Evolutionary conservation across 2,797 vertebrate species (phyloP), one percentile per base, ranked within the genome.

Genomic region (Trichosurus vulpecula): DNA sequence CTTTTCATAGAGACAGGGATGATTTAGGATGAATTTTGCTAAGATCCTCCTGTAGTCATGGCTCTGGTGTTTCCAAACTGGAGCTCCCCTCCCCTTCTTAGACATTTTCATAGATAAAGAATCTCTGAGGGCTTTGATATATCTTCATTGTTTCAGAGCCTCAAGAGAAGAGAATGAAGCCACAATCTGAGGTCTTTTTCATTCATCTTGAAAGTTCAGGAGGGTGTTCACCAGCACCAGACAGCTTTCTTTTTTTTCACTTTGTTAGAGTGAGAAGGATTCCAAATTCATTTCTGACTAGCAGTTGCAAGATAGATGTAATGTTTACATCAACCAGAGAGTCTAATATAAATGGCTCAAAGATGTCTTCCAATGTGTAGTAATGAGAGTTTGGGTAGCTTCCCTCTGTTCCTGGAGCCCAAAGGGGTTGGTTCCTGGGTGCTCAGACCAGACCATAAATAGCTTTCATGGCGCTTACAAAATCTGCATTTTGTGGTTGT

Each of bases 401-500:
- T 25, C 27, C 47, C 35, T 89, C 1, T 31, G 47, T 55, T 57
- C 54, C 27, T 0, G 0, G 31, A 93, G 58, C 41, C 55, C 0
- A 16, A 0, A 13, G 90, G 61, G 4, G n/a, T 12, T 0, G n/a
- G 31, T 56, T 53, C 52, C 31, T 5, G 55, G 56, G 92, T 10
- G 56, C 94, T 93, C 30, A 5, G 87, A 90, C 89, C 92, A 5
- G 90, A 90, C 89, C 94, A 16, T 91, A 92, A 92, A 96, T 22
- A n/a, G 93, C 92, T 93, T 31, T 87, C 74, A 10, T 35, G 94
- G 92, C 93, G 81, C 95, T 92, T 93, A 1, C 16, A 52, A 61
- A 58, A 58, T 92, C 92, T 93, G 94, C 93, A 54, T 93, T 58
- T 91, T 91, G 97, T 90, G 95, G 94, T 91, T 81, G 90, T 92